Base-by-base conservation (phyloP, 2,113 vertebrate genomes). In the Callipepla squamata region DNA sequence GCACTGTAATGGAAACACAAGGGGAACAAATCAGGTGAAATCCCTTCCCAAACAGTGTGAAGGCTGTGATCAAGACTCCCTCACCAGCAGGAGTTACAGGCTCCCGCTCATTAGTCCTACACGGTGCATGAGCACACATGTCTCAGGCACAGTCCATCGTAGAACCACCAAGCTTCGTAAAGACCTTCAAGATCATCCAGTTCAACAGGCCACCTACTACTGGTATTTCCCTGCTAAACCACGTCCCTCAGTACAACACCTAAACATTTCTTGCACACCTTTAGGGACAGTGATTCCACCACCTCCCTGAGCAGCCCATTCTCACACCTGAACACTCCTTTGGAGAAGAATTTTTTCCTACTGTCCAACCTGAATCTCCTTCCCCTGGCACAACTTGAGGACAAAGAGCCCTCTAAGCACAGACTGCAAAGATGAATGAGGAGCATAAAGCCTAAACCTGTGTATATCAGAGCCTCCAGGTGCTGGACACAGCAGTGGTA, bases 1-100 rank as follows among this genome's bases (percentile, higher is more conserved):
- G 99, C 93, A 99, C 99, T 99, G 97, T 3, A 92, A 85, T 2
- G 26, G 77, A 40, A n/a, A 90, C 65, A 68, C 0, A 3, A 23
- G n/a, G 18, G 28, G 47, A 57, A 38, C 53, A 61, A 45, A n/a
- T 50, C 25, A 20, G 44, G 59, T 7, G 42, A 77, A 70, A 30
- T 1, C 7, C 18, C 59, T 76, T 77, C 34, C 25, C 10, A 13
- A 73, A 34, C 23, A 36, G 36, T 3, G 8, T 11, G 14, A 74
- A 87, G 55, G 42, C 55, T 67, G 76, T 1, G 8, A 85, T 21
- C 63, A 63, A 93, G 68, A 40, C 44, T 78, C 82, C 61, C 30
- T 75, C 4, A 1, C 4, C 23, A 68, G 30, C 3, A 9, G 26
- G 36, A 83, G 61, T 30, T 20, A 66, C 19, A 69, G 42, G 5